Percentiles rank a stretch among this genome's conserved stretches.
Conservation (phyloP, 2,797 vertebrate genomes). For the Myotis myotis region DNA sequence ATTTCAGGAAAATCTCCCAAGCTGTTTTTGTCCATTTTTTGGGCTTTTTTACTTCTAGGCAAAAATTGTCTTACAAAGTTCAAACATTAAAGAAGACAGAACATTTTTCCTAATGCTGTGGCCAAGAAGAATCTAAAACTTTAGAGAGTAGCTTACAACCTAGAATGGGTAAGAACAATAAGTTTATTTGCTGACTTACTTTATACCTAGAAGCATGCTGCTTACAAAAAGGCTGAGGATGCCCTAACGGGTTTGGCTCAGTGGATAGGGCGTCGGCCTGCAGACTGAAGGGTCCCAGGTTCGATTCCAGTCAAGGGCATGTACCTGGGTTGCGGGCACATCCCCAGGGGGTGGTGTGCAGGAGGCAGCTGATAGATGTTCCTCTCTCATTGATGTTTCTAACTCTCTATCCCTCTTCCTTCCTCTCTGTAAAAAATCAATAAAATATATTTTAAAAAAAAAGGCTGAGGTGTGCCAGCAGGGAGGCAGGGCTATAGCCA, state of each 20-base stretch:
- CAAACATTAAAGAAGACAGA: background rate
- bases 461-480: background rate
- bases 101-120: background rate
- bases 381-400: too few species aligned
- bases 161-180: background rate
- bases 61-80: background rate
- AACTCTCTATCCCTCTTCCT: too few species aligned
- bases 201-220: background rate
- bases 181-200: conserved; percentile 3
- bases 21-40: background rate
- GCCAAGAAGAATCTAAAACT: background rate
- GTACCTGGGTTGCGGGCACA: too few species aligned
- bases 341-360: too few species aligned
- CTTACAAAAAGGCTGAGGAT: too few species aligned
- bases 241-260: too few species aligned
- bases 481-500: background rate
- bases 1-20: background rate
- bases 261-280: too few species aligned
- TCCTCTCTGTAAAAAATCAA: too few species aligned
- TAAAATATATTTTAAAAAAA: background rate
- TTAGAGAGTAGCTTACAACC: background rate
- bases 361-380: too few species aligned
- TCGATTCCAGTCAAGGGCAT: too few species aligned
- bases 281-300: too few species aligned
- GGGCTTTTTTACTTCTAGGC: background rate